Conservation (phyloP, 2,113 vertebrate species). For the Syngnathoides biaculeatus region DNA sequence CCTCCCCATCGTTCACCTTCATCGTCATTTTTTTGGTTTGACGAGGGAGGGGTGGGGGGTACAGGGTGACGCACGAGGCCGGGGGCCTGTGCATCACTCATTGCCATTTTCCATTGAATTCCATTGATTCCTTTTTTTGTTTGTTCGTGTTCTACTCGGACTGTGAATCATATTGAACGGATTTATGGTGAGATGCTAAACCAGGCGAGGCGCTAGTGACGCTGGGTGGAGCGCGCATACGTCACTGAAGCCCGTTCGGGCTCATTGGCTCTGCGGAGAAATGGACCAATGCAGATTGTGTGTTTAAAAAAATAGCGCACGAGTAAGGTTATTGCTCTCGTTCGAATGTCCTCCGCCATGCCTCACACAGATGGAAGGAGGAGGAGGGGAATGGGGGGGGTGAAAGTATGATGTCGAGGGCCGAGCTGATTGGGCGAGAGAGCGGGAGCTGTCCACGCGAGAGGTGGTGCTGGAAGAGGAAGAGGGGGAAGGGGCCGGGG, state of each 20-base stretch:
- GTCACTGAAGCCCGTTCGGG: neutral
- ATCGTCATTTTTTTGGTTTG: conserved; percentile 21
- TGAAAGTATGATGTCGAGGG: conserved; percentile 38
- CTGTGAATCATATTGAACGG: neutral
- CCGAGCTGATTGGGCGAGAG: conserved; percentile 58
- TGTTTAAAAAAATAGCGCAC: neutral
- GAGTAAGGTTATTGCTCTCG: neutral
- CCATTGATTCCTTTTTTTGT: neutral
- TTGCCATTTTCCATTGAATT: conserved; percentile 30
- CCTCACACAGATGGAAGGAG: conserved; percentile 41
- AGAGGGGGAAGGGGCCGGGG: neutral
- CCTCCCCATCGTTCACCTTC: neutral
- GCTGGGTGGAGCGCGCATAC: neutral
- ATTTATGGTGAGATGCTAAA: conserved; percentile 3
- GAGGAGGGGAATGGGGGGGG: conserved; percentile 22
- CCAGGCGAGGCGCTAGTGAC: neutral
- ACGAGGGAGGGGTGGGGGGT: conserved; percentile 20
- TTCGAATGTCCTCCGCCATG: conserved; percentile 55
- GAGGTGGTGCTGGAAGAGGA: conserved; percentile 65
- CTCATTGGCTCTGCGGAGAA: neutral
- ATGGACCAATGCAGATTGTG: neutral
- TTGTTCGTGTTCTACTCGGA: neutral
- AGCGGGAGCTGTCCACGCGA: conserved; percentile 66
- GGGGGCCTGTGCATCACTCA: conserved; percentile 21
- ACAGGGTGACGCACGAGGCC: conserved; percentile 10